A percentile compares a stretch with the other conserved stretches of the same genome.
phyloP scores from a whole-genome alignment of 2,888 invertebrate genomes.

The Ecdyonurus torrentis region DNA sequence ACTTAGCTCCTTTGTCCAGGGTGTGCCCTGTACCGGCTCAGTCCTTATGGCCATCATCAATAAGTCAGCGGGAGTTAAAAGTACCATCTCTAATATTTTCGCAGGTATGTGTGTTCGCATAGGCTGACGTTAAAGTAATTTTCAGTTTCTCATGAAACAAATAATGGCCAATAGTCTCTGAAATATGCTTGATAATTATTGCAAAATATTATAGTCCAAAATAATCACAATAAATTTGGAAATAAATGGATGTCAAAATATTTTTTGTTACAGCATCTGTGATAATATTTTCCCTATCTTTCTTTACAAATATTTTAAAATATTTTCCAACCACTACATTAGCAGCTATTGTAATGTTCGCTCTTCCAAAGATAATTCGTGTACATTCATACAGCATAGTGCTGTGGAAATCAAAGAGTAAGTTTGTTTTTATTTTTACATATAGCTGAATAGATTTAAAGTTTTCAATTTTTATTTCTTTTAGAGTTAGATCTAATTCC shows the following conservation, averaged over 20 bases:
- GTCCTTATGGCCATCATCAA: slow-evolving; percentile 63
- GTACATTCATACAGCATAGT: not conserved
- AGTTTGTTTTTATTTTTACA: not conserved
- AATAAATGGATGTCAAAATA: no score
- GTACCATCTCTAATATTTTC: not conserved
- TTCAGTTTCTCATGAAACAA: no score
- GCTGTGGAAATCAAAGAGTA: not conserved
- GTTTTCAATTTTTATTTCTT: slow-evolving; percentile 15
- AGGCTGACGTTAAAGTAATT: no score
- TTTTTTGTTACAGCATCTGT: not conserved
- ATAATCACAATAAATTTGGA: no score
- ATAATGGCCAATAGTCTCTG: no score
- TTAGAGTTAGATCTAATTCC: slow-evolving; percentile 3
- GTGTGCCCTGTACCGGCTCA: slow-evolving; percentile 59
- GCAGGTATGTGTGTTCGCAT: not conserved
- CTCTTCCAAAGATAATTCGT: slow-evolving; percentile 26
- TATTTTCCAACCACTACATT: not conserved
- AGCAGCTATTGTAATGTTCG: not conserved
- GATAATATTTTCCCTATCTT: not conserved
- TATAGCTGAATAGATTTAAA: not conserved
- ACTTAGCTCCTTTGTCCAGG: slow-evolving; percentile 54
- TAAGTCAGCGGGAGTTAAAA: not conserved
- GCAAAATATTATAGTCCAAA: no score
- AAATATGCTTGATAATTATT: no score
- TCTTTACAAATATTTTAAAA: not conserved